Evolutionary conservation across 2,888 invertebrate genomes (phyloP).

Genomic region (Drosophila tripunctata): DNA sequence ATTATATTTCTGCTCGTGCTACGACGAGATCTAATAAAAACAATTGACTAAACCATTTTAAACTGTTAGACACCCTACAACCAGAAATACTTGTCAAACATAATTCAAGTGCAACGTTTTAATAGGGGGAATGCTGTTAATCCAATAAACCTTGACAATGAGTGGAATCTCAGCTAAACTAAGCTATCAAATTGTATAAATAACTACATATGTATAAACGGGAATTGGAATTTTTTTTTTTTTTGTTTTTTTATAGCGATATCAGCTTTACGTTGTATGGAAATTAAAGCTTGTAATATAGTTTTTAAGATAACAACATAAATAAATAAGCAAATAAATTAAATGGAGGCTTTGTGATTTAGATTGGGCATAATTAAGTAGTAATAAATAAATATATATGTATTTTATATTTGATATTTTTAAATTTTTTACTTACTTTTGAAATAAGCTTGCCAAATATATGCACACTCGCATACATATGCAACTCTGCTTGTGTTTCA

Average conservation of each 20-base stretch:
- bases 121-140: constrained; percentile 4
- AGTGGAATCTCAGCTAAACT: constrained; percentile 1
- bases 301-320: not conserved
- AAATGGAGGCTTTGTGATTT: not conserved
- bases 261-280: not conserved
- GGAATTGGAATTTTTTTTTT: not conserved
- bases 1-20: constrained; percentile 20
- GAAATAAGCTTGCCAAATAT: not conserved
- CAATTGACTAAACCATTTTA: constrained; percentile 16
- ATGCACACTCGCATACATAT: not conserved
- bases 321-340: constrained; percentile 5
- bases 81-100: not conserved
- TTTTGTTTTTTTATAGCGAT: not conserved
- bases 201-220: constrained; percentile 6
- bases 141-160: constrained; percentile 22
- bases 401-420: not conserved
- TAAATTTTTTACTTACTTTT: not conserved
- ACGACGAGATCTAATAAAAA: constrained; percentile 28
- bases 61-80: constrained; percentile 9
- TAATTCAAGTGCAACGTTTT: constrained; percentile 9
- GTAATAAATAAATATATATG: not conserved
- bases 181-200: constrained; percentile 2
- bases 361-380: not conserved
- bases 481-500: constrained; percentile 4
- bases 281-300: not conserved